phyloP scores from a whole-genome alignment of 2,113 vertebrate genomes.

The Chascanopsetta lugubris region DNA sequence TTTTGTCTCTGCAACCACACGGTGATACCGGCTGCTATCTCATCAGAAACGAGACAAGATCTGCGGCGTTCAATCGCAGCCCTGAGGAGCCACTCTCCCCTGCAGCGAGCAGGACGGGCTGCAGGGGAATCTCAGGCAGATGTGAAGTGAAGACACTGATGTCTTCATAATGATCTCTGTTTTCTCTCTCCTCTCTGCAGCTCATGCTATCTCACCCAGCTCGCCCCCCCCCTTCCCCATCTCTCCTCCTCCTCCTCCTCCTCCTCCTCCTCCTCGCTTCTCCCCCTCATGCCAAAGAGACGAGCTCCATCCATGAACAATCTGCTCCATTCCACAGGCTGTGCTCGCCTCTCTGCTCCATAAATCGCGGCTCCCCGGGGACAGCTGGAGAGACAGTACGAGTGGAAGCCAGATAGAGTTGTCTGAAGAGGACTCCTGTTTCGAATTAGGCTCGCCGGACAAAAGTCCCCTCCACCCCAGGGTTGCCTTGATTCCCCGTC shows the following conservation, averaged over 20 bases:
- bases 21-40: conserved; percentile 15
- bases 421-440: conserved; percentile 73
- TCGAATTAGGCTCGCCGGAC: conserved; percentile 73
- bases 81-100: conserved; percentile 42
- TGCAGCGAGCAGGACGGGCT: conserved; percentile 46
- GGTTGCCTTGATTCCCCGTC: conserved; percentile 30
- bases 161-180: conserved; percentile 72
- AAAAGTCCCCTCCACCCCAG: conserved; percentile 52
- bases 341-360: conserved; percentile 54
- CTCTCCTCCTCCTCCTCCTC: conserved; percentile 41
- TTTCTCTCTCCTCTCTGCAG: conserved; percentile 18
- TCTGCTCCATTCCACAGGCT: conserved; percentile 69
- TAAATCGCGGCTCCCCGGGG: conserved; percentile 77
- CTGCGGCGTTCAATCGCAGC: conserved; percentile 38
- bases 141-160: conserved; percentile 72
- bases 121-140: conserved; percentile 64
- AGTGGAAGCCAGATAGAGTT: conserved; percentile 70
- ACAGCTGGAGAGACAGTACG: conserved; percentile 47
- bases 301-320: conserved; percentile 73
- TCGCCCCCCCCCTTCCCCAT: conserved; percentile 24
- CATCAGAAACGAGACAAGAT: conserved; percentile 44
- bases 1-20: conserved; percentile 43
- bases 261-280: conserved; percentile 24
- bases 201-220: conserved; percentile 37
- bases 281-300: conserved; percentile 62